These are phyloP conservation scores for Platycercus adscitus DNA, from an alignment of 2,113 vertebrate species.

Conservation along the genomic window DNA sequence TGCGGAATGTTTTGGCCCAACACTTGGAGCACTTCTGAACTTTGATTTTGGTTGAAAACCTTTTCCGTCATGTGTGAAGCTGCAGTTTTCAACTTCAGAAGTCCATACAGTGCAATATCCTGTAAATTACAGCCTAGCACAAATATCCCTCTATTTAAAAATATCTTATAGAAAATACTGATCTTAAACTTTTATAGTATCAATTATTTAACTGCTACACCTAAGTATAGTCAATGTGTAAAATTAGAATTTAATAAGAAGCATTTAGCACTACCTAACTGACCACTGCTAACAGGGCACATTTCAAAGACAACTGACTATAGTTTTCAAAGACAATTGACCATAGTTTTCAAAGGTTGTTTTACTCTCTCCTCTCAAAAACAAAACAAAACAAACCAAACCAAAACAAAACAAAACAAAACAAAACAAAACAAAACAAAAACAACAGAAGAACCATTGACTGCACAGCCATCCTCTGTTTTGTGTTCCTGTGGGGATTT, in stretches of 20 bases:
- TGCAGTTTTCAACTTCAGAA: background rate
- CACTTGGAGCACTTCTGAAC: background rate
- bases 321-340: background rate
- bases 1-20: background rate
- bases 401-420: background rate
- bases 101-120: background rate
- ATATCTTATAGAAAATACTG: background rate
- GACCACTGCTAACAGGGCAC: background rate
- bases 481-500: background rate
- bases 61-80: background rate
- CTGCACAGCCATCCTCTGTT: background rate
- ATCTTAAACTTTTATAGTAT: background rate
- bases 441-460: background rate
- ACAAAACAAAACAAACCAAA: background rate
- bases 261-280: background rate
- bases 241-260: background rate
- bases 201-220: background rate
- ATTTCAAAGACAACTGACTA: background rate
- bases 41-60: background rate
- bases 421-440: background rate
- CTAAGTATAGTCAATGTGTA: background rate
- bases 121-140: background rate
- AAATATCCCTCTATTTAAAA: background rate
- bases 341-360: background rate
- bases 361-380: background rate